Conservation (phyloP, 2,797 vertebrate species). For the Gymnothorax reevesii region DNA sequence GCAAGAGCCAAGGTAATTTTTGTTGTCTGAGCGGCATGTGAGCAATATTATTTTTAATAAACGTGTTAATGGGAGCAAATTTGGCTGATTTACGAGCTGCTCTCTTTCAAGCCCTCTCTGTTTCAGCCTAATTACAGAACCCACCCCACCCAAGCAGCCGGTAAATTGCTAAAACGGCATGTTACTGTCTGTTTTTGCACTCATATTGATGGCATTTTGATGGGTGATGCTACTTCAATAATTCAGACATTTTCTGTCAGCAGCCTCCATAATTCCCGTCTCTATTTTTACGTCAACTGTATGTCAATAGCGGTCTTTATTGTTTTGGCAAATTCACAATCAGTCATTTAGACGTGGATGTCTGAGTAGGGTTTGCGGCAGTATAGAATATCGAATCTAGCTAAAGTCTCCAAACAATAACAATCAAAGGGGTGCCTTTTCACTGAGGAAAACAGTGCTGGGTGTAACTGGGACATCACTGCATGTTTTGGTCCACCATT, state of each 20-base stretch:
- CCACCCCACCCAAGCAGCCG: background rate
- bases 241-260: background rate
- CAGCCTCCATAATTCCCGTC: background rate
- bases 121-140: background rate
- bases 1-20: background rate
- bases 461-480: background rate
- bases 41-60: background rate
- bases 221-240: background rate
- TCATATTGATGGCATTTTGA: background rate
- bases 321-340: background rate
- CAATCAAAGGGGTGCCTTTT: background rate
- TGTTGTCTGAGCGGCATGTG: background rate
- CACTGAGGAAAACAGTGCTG: background rate
- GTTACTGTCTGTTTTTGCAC: background rate
- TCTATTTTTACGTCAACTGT: background rate
- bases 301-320: too few relatives aligned
- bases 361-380: background rate
- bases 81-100: background rate
- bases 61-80: background rate
- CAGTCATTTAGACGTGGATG: too few relatives aligned
- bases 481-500: background rate
- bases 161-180: background rate
- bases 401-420: background rate
- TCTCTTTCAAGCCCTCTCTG: background rate
- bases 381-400: background rate